Evolutionary conservation across 2,888 invertebrate genomes (phyloP), one percentile per base, ranked within the genome.

Genomic region (Chelonus formosanus): DNA sequence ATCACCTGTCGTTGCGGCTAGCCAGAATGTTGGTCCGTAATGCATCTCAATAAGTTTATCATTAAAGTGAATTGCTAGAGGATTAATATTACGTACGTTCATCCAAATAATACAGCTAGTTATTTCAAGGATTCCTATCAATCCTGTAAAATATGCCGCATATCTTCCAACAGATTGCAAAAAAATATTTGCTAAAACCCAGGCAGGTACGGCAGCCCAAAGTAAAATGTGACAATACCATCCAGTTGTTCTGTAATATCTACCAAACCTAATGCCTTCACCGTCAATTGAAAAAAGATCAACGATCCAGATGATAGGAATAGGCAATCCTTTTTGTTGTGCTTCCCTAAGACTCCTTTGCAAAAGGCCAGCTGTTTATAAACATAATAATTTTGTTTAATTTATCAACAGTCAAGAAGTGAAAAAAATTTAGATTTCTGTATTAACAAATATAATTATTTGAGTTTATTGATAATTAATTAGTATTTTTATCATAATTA

Each of bases 211-310:
- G 2, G 88, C 87, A 50, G 85, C 87, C 89, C 89, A 89, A 67
- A 89, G 73, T 53, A 86, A 76, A 58, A 88, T 86, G 72, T 89
- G 89, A 10, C 87, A 83, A 72, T 87, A 89, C 87, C 88, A 89
- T 20, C 89, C 89, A 3, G 89, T 87, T 7, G 84, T 85, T 63
- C 85, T 79, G 74, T 89, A 89, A 75, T 86, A 85, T 55, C 88
- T 81, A 1, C 89, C 89, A 78, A 85, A 87, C 55, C 89, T 78
- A 58, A 87, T 85, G 3, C 88, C 87, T 76, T 89, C 89, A 0
- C 88, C 89, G 71, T 89, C 89, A 62, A 88, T 85, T 2, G 87
- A 87, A 74, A 90, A 89, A 78, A 89, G 89, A 73, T 89, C 89
- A 0, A 88, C 88, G 5, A 88, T 76, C 87, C 88, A 89, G 4